Base-by-base conservation (phyloP, 2,113 vertebrate species). In the Rhea pennata region DNA sequence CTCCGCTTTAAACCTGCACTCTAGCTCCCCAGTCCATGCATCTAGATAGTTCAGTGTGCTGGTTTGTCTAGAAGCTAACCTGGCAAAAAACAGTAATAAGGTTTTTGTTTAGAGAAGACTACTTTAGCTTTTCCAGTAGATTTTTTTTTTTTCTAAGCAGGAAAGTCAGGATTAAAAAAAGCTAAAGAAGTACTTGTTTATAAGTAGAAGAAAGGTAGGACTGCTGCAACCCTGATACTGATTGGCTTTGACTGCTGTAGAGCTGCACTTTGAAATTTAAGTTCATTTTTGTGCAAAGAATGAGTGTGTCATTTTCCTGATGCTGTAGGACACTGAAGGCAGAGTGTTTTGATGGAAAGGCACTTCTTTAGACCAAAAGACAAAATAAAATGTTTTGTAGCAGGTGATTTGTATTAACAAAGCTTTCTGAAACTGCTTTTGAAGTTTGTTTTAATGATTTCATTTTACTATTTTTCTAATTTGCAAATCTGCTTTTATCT, bases 41-140 rank as follows among this genome's bases (percentile, higher is more conserved):
- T 42, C 5, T 11, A 24, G 50, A 3, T 17, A 2, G 15, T 11
- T 62, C 13, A 1, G 48, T 7, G 36, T 0, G 1, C 29, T 29
- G 31, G 15, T 23, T 31, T 11, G 58, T 12, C 51, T 24, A 40
- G 16, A 53, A 36, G 27, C 16, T 9, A 16, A 27, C 54, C 29
- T 16, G 44, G 9, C 29, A 9, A 16, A 26, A 14, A 8, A 10
- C 27, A 10, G 29, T 15, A 6, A 9, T 17, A 29, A 31, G 56
- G 56, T 16, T 31, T 31, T 13, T 31, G 56, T 8, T 17, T 29
- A 58, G 56, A 15, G 56, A 27, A 72, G 48, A 15, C 33, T 4
- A 2, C 46, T 29, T 36, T 29, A 26, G 27, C 26, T 40, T 54
- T 14, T 17, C 36, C 24, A 16, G 15, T 15, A 12, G 14, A 15